A percentile compares a stretch with the other conserved stretches of the same genome.
These are phyloP conservation scores for Siderastrea siderea DNA, from an alignment of 92 coral and sea anemone genomes.

Conservation along the genomic window DNA sequence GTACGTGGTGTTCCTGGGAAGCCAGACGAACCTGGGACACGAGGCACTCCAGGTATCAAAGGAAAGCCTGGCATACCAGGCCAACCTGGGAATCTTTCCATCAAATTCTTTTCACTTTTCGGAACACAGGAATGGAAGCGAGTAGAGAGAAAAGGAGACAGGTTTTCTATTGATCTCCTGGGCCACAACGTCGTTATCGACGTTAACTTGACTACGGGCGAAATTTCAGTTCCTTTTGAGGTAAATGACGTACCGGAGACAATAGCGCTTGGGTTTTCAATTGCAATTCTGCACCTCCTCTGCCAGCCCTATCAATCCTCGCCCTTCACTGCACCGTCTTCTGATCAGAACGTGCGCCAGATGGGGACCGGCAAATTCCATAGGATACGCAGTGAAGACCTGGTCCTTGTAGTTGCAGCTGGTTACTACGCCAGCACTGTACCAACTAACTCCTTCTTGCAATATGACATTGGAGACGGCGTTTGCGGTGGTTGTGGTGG, in stretches of 20 bases:
- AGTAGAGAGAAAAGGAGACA: slow-evolving; percentile 27
- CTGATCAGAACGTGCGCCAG: not conserved
- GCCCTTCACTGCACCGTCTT: slow-evolving; percentile 39
- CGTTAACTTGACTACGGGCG: slow-evolving; percentile 54
- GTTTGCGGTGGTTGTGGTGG: not conserved
- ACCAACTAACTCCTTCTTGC: slow-evolving; percentile 55
- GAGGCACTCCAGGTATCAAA: slow-evolving; percentile 1
- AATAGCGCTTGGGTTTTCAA: slow-evolving; percentile 76
- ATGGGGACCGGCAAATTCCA: slow-evolving; percentile 37
- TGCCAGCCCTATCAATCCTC: slow-evolving; percentile 67
- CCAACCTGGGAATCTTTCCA: slow-evolving; percentile 47
- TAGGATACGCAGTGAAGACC: slow-evolving; percentile 38
- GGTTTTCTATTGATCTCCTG: slow-evolving; percentile 47
- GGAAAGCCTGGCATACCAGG: slow-evolving; percentile 3
- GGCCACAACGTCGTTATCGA: slow-evolving; percentile 8
- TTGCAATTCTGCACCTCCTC: slow-evolving; percentile 77
- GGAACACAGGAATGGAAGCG: slow-evolving; percentile 39
- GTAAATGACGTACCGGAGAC: slow-evolving; percentile 76
- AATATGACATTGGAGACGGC: not conserved
- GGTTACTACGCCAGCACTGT: slow-evolving; percentile 67
- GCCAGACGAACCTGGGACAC: too few relatives aligned
- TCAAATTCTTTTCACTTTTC: slow-evolving; percentile 48
- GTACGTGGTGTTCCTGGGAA: not conserved
- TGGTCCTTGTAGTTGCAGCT: slow-evolving; percentile 60
- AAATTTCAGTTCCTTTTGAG: slow-evolving; percentile 50